A percentile compares a stretch with the other conserved stretches of the same genome.
Conservation (phyloP, 2,888 invertebrate species). For the Acronicta aceris region DNA sequence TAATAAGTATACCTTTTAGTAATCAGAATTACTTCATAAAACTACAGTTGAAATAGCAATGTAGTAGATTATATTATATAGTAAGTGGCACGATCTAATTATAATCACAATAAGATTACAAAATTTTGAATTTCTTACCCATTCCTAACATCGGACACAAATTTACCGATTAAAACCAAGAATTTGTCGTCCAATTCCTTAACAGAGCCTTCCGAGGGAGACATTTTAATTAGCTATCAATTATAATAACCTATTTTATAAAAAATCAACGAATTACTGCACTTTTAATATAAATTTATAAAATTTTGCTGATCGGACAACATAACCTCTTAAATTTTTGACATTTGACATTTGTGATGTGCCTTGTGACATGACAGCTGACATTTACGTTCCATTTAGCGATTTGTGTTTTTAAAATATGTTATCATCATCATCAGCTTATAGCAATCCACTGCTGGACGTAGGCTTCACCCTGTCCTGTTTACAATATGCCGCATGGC, state of each 20-base stretch:
- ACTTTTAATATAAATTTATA: background rate
- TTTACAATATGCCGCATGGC: too few species aligned
- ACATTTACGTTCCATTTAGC: background rate
- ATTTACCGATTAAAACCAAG: slow-evolving; percentile 72
- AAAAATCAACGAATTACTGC: slow-evolving; percentile 5
- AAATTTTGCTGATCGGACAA: slow-evolving; percentile 31
- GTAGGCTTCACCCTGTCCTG: too few species aligned
- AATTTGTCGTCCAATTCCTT: slow-evolving; percentile 74
- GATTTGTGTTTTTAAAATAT: too few species aligned
- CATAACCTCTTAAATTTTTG: slow-evolving; percentile 32
- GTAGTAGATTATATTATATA: too few species aligned
- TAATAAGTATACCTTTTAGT: too few species aligned
- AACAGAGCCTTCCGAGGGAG: slow-evolving; percentile 57
- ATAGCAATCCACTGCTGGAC: too few species aligned
- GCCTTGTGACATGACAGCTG: background rate
- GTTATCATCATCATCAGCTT: too few species aligned
- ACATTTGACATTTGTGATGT: background rate
- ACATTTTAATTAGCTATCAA: slow-evolving; percentile 55
- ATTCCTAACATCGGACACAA: slow-evolving; percentile 69
- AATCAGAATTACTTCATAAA: too few species aligned
- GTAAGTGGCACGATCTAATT: too few species aligned
- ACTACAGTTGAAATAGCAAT: too few species aligned
- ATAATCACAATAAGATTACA: background rate
- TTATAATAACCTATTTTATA: background rate
- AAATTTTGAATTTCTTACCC: slow-evolving; percentile 66